Percentiles rank a stretch among this genome's conserved stretches.
These are phyloP conservation scores for Pangasianodon hypophthalmus DNA, from an alignment of 2,113 vertebrate species.

Conservation along the genomic window DNA sequence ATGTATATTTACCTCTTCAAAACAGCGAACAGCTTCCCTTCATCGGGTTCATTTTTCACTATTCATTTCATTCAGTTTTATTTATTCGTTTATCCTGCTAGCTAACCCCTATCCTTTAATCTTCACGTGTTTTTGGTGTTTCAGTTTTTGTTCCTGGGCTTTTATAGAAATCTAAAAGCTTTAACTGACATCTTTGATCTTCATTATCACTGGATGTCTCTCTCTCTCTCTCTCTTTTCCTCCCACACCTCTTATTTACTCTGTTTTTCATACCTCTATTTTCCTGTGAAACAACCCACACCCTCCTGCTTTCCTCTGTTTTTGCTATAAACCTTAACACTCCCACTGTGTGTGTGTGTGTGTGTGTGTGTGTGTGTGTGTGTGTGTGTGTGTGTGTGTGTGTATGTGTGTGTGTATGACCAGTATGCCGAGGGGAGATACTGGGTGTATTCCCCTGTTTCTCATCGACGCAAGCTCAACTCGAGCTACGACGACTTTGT, in stretches of 20 bases:
- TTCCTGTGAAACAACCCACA: not conserved
- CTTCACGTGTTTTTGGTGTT: not conserved
- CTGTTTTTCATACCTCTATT: conserved; percentile 4
- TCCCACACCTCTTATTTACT: conserved; percentile 20
- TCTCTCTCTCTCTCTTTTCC: conserved; percentile 21
- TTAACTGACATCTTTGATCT: conserved; percentile 14
- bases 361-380: conserved; percentile 25
- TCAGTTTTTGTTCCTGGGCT: not conserved
- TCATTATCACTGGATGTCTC: conserved; percentile 16
- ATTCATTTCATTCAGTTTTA: not conserved
- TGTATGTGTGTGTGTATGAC: conserved; percentile 75
- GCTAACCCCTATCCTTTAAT: not conserved
- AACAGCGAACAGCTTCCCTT: not conserved
- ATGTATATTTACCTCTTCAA: not conserved
- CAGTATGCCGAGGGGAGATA: conserved; percentile 95
- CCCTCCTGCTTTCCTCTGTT: conserved; percentile 26
- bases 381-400: conserved; percentile 79
- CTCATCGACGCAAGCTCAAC: conserved; percentile 78
- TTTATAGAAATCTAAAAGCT: conserved; percentile 6
- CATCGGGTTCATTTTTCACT: not conserved
- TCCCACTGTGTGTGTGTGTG: conserved; percentile 42
- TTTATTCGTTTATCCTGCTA: not conserved
- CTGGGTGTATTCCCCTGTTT: conserved; percentile 92
- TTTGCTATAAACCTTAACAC: conserved; percentile 14
- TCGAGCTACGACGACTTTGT: conserved; percentile 67